These are phyloP conservation scores for Drosophila vallismaia DNA, from an alignment of 2,888 invertebrate genomes.

Conservation along the genomic window DNA sequence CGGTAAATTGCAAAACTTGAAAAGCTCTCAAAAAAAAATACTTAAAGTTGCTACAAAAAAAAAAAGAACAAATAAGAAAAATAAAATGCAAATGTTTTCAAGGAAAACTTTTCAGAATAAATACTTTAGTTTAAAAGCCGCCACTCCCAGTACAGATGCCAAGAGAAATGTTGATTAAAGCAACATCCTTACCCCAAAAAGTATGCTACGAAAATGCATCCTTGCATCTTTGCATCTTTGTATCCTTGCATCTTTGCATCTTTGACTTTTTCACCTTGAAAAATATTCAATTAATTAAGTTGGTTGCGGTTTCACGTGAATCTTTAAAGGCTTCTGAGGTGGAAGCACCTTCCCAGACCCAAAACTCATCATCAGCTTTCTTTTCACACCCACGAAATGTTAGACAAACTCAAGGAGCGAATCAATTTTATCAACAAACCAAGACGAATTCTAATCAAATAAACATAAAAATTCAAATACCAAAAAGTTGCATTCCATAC, in stretches of 20 bases:
- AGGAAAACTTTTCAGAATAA: conserved; percentile 1
- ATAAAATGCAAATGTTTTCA: background rate
- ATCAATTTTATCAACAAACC: background rate
- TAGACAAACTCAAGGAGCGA: background rate
- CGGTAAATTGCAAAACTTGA: background rate
- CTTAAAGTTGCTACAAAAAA: background rate
- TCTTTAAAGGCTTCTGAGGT: background rate
- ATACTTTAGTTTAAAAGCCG: background rate
- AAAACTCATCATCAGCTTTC: background rate
- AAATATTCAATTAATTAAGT: background rate
- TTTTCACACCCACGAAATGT: background rate
- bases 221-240: background rate
- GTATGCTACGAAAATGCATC: background rate
- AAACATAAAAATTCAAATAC: background rate
- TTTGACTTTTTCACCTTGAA: background rate
- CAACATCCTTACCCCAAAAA: background rate
- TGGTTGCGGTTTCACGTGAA: background rate
- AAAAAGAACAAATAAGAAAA: background rate
- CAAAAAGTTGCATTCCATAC: background rate
- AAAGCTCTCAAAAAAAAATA: background rate
- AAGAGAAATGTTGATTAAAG: background rate
- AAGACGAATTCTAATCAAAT: background rate
- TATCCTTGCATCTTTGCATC: background rate
- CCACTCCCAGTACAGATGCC: background rate
- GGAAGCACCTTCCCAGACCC: background rate